Percentiles rank a stretch among this genome's conserved stretches.
Conservation (phyloP, 2,113 vertebrate genomes). For the Nothoprocta pentlandii region DNA sequence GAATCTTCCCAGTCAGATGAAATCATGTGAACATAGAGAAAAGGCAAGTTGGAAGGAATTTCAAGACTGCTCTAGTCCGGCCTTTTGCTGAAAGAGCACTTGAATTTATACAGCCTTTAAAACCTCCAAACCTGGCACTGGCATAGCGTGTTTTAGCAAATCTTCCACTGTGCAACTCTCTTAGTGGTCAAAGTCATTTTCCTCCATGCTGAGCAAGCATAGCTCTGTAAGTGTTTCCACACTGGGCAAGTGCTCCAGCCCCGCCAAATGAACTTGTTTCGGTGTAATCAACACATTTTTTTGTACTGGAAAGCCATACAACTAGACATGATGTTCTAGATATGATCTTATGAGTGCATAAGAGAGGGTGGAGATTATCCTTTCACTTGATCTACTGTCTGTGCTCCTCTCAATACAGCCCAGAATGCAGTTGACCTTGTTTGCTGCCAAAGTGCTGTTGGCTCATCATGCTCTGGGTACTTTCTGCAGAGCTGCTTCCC, state of each 20-base stretch:
- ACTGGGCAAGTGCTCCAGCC: too few species aligned
- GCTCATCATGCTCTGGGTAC: background rate
- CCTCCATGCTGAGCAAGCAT: too few species aligned
- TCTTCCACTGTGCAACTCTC: background rate
- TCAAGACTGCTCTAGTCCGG: background rate
- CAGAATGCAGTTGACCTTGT: background rate
- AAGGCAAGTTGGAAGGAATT: background rate
- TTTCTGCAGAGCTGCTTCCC: background rate
- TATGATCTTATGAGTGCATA: too few species aligned
- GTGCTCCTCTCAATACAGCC: background rate
- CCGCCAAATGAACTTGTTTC: too few species aligned
- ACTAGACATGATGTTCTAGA: too few species aligned
- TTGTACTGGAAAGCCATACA: too few species aligned
- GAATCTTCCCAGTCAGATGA: background rate
- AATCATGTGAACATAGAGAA: background rate
- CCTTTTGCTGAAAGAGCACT: background rate
- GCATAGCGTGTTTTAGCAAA: background rate
- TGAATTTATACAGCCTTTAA: background rate
- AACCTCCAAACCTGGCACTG: background rate
- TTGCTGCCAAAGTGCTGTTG: background rate
- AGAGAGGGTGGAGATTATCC: too few species aligned
- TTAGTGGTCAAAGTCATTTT: background rate
- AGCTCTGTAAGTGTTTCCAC: too few species aligned
- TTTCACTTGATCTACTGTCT: background rate
- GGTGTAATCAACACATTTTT: too few species aligned